A percentile compares a stretch with the other conserved stretches of the same genome.
These are phyloP conservation scores for Drosophila nebulosa DNA, from an alignment of 1,140 invertebrate genomes.

Conservation along the genomic window DNA sequence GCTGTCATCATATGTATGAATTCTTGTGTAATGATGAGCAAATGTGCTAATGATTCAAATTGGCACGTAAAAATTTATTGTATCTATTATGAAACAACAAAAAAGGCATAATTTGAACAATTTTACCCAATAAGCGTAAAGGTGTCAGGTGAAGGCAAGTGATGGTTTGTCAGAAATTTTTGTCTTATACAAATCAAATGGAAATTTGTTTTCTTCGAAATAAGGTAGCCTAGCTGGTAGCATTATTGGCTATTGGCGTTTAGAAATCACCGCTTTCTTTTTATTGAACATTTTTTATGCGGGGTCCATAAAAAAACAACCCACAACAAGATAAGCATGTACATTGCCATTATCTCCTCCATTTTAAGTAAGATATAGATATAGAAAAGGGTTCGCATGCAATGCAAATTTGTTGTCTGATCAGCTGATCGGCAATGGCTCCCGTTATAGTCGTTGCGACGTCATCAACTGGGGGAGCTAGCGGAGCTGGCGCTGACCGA, in stretches of 20 bases:
- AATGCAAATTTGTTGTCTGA: slow-evolving; percentile 9
- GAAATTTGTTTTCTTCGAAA: background rate
- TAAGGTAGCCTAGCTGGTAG: background rate
- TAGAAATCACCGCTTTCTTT: background rate
- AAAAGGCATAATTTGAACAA: slow-evolving; percentile 13
- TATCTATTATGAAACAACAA: slow-evolving; percentile 37
- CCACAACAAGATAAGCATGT: slow-evolving; percentile 27
- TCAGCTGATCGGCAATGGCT: slow-evolving; percentile 47
- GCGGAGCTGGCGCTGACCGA: slow-evolving; percentile 17
- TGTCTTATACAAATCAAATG: no score
- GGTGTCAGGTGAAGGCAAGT: slow-evolving; percentile 12
- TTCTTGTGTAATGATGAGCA: slow-evolving; percentile 8
- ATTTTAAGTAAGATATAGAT: no score
- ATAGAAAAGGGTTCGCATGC: background rate
- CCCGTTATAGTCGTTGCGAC: slow-evolving; percentile 31
- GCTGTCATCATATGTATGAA: slow-evolving; percentile 17
- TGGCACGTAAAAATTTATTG: slow-evolving; percentile 39
- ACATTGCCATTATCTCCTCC: background rate
- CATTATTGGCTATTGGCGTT: background rate
- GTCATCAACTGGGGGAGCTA: slow-evolving; percentile 60
- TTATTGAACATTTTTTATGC: background rate
- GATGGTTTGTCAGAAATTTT: no score
- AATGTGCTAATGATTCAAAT: slow-evolving; percentile 44
- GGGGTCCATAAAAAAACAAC: slow-evolving; percentile 22
- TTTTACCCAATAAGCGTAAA: slow-evolving; percentile 43